Evolutionary conservation across 2,888 invertebrate species (phyloP).

Genomic region (Drosophila meridiana): DNA sequence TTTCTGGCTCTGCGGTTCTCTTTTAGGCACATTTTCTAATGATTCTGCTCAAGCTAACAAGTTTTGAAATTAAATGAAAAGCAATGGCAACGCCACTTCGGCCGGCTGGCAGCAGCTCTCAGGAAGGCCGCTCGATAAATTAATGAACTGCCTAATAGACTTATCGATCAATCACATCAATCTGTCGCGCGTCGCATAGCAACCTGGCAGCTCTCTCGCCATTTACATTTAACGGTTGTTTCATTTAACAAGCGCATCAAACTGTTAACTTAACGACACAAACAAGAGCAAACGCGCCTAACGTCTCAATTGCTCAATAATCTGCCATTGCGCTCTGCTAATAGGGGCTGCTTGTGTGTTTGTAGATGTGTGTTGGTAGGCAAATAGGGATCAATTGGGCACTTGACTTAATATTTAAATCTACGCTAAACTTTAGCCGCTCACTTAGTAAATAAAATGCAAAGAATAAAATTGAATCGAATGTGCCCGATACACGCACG

Average conservation of each 20-base stretch:
- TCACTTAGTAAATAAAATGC: slow-evolving; percentile 74
- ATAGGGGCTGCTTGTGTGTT: neutral
- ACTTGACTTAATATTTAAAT: slow-evolving; percentile 67
- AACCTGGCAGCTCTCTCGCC: slow-evolving; percentile 16
- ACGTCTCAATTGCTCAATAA: slow-evolving; percentile 2
- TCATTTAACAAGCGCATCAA: slow-evolving; percentile 9
- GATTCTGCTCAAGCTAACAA: slow-evolving; percentile 33
- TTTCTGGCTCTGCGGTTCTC: slow-evolving; percentile 9
- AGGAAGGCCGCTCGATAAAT: slow-evolving; percentile 3
- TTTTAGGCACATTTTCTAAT: slow-evolving; percentile 32
- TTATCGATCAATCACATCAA: slow-evolving; percentile 20
- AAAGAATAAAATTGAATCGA: slow-evolving; percentile 67
- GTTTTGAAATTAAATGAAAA: slow-evolving; percentile 4
- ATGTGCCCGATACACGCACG: slow-evolving; percentile 33
- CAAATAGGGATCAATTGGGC: slow-evolving; percentile 25
- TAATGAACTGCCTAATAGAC: neutral
- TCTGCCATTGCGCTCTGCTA: neutral
- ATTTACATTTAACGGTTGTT: slow-evolving; percentile 15
- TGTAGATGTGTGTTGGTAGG: neutral
- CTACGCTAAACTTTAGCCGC: slow-evolving; percentile 64
- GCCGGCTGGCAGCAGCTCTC: slow-evolving; percentile 18
- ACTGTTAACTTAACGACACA: slow-evolving; percentile 21
- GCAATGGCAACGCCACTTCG: slow-evolving; percentile 7
- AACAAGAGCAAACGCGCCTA: slow-evolving; percentile 27
- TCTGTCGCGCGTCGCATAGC: neutral